These are phyloP conservation scores for Eufriesea mexicana DNA, from an alignment of 1,140 invertebrate genomes.

Conservation along the genomic window DNA sequence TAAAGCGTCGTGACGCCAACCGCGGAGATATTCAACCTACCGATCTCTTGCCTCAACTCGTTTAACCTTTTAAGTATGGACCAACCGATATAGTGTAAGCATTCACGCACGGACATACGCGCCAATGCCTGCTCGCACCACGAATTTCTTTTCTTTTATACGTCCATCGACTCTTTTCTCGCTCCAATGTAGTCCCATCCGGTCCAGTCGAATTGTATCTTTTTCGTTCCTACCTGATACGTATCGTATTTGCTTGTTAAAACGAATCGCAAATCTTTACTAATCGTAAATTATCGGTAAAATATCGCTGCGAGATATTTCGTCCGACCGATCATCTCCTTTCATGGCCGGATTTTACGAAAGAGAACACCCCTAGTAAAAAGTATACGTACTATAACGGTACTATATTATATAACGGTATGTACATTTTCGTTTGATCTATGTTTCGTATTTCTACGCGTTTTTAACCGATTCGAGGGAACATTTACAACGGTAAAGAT, in stretches of 20 bases:
- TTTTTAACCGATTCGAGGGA: too few relatives aligned
- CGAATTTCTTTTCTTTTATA: not conserved
- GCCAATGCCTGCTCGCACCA: too few relatives aligned
- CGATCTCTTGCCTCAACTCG: conserved; percentile 57
- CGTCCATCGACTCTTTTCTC: not conserved
- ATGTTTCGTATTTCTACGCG: not conserved
- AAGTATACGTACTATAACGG: too few relatives aligned
- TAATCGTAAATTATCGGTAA: not conserved
- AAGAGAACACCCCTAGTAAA: too few relatives aligned
- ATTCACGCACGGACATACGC: too few relatives aligned
- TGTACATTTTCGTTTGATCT: too few relatives aligned
- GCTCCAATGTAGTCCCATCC: too few relatives aligned
- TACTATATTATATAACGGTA: too few relatives aligned
- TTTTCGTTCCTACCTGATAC: not conserved
- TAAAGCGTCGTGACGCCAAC: conserved; percentile 40
- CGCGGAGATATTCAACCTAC: conserved; percentile 65
- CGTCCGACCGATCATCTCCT: too few relatives aligned
- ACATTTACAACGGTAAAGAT: too few relatives aligned
- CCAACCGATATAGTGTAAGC: conserved; percentile 15
- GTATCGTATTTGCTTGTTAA: not conserved
- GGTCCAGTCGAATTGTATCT: not conserved
- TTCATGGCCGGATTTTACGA: too few relatives aligned
- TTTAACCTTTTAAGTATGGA: conserved; percentile 55
- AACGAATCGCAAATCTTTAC: conserved; percentile 10
- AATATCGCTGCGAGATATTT: too few relatives aligned